Conservation (phyloP, 1,140 invertebrate species). For the Lineus longissimus region DNA sequence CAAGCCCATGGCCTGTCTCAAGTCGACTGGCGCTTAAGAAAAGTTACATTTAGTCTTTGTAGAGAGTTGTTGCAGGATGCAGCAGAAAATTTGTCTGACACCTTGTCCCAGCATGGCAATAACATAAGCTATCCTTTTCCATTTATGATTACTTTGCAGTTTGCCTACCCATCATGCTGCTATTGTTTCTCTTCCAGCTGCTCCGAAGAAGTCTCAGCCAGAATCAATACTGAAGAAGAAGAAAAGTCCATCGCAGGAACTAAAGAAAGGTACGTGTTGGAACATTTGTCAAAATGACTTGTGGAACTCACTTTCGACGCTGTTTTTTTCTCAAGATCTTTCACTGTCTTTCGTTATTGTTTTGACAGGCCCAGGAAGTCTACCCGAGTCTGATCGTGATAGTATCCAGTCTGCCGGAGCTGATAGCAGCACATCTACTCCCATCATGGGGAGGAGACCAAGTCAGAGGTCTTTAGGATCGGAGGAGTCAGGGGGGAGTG, state of each 20-base stretch:
- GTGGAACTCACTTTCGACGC: too few species aligned
- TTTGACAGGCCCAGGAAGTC: not conserved
- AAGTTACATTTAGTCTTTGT: not conserved
- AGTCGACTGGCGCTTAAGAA: not conserved
- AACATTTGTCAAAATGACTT: too few species aligned
- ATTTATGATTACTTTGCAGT: not conserved
- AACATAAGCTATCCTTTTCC: too few species aligned
- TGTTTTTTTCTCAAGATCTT: too few species aligned
- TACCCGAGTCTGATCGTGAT: constrained; percentile 6
- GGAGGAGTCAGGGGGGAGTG: constrained; percentile 45
- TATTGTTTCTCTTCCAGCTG: not conserved
- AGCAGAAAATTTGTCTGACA: too few species aligned
- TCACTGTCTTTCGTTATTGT: not conserved
- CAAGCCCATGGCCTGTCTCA: not conserved
- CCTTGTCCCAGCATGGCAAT: too few species aligned
- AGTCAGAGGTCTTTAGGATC: constrained; percentile 34
- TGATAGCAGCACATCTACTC: not conserved
- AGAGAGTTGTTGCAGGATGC: too few species aligned
- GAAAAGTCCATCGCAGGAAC: not conserved
- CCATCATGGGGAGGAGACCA: not conserved
- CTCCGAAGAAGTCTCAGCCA: not conserved
- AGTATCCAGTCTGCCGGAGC: constrained; percentile 1
- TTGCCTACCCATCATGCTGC: not conserved
- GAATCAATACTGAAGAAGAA: not conserved
- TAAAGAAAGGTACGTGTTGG: too few species aligned